Evolutionary conservation across 2,113 vertebrate genomes (phyloP).

Genomic region (Lepus europaeus): DNA sequence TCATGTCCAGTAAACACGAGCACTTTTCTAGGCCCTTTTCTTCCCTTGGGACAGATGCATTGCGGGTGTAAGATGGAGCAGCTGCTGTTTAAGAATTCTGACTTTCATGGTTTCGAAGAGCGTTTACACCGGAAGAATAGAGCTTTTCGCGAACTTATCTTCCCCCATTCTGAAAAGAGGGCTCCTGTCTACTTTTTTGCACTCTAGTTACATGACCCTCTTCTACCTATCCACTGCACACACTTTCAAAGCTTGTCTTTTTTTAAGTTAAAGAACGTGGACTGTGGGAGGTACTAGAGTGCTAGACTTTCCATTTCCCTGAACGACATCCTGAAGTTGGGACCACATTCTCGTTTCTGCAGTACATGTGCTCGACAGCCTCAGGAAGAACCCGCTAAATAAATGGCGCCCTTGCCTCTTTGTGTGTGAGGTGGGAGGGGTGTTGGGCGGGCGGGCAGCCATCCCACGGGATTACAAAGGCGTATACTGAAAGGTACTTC

Average conservation of each 20-base stretch:
- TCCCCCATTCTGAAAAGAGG: constrained; percentile 29
- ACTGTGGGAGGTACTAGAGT: neutral
- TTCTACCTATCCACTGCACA: neutral
- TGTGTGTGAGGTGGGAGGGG: neutral
- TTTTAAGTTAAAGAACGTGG: neutral
- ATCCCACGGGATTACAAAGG: neutral
- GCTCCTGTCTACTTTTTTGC: constrained; percentile 26
- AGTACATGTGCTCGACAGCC: neutral
- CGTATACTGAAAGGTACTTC: neutral
- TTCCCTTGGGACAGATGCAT: constrained; percentile 64
- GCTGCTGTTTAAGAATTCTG: constrained; percentile 66
- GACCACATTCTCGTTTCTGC: neutral
- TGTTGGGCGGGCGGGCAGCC: neutral
- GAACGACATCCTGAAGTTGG: neutral
- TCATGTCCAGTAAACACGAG: constrained; percentile 68
- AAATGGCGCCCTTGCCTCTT: rapidly evolving
- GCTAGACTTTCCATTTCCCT: neutral
- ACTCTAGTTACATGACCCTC: neutral
- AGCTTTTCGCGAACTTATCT: constrained; percentile 38
- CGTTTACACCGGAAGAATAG: constrained; percentile 34
- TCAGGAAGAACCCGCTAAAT: neutral
- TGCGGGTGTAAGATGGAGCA: constrained; percentile 49
- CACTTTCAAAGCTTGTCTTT: neutral
- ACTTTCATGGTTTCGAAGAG: constrained; percentile 57
- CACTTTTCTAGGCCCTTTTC: constrained; percentile 67